A percentile compares a stretch with the other conserved stretches of the same genome.
These are phyloP conservation scores for Clusia tigrina DNA, from an alignment of 2,888 invertebrate genomes.

Conservation along the genomic window DNA sequence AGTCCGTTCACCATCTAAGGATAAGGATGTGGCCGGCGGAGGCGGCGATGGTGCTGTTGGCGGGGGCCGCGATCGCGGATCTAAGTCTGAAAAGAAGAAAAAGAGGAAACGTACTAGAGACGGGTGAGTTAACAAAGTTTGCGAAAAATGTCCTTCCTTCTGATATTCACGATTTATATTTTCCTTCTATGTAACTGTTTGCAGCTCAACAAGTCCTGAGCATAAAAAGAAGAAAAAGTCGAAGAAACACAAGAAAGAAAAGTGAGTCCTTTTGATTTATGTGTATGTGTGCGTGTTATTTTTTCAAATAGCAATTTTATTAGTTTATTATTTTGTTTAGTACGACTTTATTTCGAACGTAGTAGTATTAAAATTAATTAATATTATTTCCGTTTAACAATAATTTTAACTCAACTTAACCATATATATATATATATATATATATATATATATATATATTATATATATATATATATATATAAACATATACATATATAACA, in stretches of 20 bases:
- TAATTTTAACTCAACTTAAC: conserved; percentile 29
- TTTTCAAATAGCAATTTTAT: too few species aligned
- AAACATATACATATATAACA: too few species aligned
- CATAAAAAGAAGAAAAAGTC: conserved; percentile 81
- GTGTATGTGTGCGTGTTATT: too few species aligned
- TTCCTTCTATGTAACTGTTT: too few species aligned
- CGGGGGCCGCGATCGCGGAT: conserved; percentile 59
- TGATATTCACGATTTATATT: conserved; percentile 6
- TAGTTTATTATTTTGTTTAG: conserved; percentile 8
- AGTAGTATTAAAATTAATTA: conserved; percentile 26
- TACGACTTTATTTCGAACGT: conserved; percentile 8
- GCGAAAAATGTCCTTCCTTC: too few species aligned
- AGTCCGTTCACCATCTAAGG: conserved; percentile 78
- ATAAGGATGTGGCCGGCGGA: conserved; percentile 57
- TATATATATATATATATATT: too few species aligned
- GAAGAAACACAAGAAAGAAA: conserved; percentile 78
- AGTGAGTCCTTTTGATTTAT: conserved; percentile 67
- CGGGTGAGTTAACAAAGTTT: conserved; percentile 45
- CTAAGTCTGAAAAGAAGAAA: conserved; percentile 67
- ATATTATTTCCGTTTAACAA: conserved; percentile 20
- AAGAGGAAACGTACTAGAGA: conserved; percentile 76
- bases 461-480: too few species aligned
- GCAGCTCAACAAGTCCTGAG: conserved; percentile 76
- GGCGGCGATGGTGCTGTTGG: conserved; percentile 58
- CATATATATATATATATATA: conserved; percentile 26